Evolutionary conservation across 2,797 vertebrate species (phyloP).

Genomic region (Coracias cyanogaster): DNA sequence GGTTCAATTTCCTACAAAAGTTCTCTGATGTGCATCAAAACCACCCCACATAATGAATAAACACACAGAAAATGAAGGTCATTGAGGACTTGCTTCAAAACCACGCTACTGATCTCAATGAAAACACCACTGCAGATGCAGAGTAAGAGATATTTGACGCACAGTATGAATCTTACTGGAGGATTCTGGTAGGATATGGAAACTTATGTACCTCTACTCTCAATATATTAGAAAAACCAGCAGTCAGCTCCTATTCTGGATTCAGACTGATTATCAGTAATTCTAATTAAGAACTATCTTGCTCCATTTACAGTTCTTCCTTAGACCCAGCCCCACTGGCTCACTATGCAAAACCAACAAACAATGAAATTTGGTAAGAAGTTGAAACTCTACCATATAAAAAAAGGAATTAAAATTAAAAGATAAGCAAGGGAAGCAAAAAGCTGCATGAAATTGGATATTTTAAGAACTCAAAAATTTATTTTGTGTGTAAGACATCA

Average conservation of each 20-base stretch:
- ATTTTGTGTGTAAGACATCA: constrained; percentile 53
- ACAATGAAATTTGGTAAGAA: neutral
- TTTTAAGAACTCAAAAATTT: constrained; percentile 63
- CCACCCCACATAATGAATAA: neutral
- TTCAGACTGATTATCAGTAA: constrained; percentile 65
- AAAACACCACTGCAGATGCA: neutral
- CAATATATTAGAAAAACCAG: constrained; percentile 53
- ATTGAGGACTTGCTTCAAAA: neutral
- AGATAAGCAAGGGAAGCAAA: neutral
- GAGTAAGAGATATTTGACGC: neutral
- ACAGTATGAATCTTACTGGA: constrained; percentile 20
- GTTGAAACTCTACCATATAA: neutral
- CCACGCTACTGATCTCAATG: neutral
- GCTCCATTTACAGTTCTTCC: constrained; percentile 67
- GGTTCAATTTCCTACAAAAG: neutral
- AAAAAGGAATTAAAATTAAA: constrained; percentile 20
- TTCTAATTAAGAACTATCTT: constrained; percentile 63
- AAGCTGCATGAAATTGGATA: constrained; percentile 19
- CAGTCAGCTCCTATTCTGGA: neutral
- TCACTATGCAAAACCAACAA: constrained; percentile 49
- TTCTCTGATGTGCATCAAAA: neutral
- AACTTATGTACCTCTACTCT: constrained; percentile 36
- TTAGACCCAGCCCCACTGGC: constrained; percentile 60
- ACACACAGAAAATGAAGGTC: neutral
- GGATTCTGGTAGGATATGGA: neutral